phyloP scores from a whole-genome alignment of 2,888 invertebrate species.

The Phrixothrix hirtus region DNA sequence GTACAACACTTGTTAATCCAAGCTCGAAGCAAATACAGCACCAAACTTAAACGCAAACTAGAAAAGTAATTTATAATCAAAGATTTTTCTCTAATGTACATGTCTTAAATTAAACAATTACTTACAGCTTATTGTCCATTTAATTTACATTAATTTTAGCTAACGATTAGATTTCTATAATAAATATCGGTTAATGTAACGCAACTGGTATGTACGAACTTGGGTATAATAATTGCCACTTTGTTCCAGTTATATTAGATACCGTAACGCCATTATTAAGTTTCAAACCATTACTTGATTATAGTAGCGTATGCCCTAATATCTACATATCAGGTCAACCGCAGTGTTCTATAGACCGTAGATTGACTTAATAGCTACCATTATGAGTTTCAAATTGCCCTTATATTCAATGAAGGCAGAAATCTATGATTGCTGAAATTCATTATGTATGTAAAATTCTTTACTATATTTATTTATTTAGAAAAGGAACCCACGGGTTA shows the following conservation, averaged over 20 bases:
- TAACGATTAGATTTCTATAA: constrained; percentile 1
- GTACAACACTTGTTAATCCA: constrained; percentile 15
- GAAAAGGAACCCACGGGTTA: too few species aligned
- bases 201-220: constrained; percentile 3
- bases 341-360: constrained; percentile 1
- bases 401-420: not conserved
- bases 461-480: too few species aligned
- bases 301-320: constrained; percentile 14
- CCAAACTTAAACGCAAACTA: constrained; percentile 15
- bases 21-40: constrained; percentile 4
- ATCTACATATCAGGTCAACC: constrained; percentile 14
- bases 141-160: constrained; percentile 8
- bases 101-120: constrained; percentile 13
- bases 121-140: constrained; percentile 1
- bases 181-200: constrained; percentile 2
- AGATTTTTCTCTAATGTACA: not conserved
- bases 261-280: constrained; percentile 7
- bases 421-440: not conserved
- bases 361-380: not conserved
- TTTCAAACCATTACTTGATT: constrained; percentile 17
- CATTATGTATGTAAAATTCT: not conserved
- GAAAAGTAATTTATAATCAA: constrained; percentile 8
- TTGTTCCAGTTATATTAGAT: constrained; percentile 9
- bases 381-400: not conserved
- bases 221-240: constrained; percentile 8